phyloP scores from a whole-genome alignment of 2,888 invertebrate species.

The Candidula unifasciata region DNA sequence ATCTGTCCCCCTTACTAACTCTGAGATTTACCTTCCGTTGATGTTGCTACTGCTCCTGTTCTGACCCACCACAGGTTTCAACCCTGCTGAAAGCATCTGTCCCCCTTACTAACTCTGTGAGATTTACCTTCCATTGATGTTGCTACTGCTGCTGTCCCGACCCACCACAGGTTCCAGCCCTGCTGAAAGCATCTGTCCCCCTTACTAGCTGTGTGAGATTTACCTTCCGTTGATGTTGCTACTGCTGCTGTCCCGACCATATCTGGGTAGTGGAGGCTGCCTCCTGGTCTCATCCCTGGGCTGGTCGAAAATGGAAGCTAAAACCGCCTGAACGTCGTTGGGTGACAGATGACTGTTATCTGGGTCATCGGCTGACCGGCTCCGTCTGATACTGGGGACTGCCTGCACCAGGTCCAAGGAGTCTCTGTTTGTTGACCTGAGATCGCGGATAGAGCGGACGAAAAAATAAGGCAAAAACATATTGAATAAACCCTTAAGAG shows the following conservation, averaged over 20 bases:
- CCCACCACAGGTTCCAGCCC: too few species aligned
- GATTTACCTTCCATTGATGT: too few species aligned
- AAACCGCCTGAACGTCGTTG: slow-evolving; percentile 17
- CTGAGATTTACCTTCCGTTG: too few species aligned
- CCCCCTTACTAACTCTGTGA: too few species aligned
- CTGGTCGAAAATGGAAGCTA: slow-evolving; percentile 32
- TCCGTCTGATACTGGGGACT: background rate
- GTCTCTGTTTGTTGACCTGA: background rate
- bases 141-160: slow-evolving; percentile 28
- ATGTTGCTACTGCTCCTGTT: too few species aligned
- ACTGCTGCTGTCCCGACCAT: slow-evolving; percentile 42
- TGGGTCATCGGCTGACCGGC: background rate
- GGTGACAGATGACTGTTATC: background rate
- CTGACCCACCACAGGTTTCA: too few species aligned
- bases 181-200: too few species aligned
- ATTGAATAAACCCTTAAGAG: background rate
- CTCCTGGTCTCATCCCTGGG: slow-evolving; percentile 32
- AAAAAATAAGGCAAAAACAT: background rate
- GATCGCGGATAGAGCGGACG: background rate
- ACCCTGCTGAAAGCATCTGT: too few species aligned
- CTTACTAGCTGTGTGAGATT: too few species aligned
- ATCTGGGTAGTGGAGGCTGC: slow-evolving; percentile 49
- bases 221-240: background rate
- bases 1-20: too few species aligned
- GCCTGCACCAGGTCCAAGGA: background rate